Conservation (phyloP, 2,888 invertebrate genomes). For the Lutraria lutraria region DNA sequence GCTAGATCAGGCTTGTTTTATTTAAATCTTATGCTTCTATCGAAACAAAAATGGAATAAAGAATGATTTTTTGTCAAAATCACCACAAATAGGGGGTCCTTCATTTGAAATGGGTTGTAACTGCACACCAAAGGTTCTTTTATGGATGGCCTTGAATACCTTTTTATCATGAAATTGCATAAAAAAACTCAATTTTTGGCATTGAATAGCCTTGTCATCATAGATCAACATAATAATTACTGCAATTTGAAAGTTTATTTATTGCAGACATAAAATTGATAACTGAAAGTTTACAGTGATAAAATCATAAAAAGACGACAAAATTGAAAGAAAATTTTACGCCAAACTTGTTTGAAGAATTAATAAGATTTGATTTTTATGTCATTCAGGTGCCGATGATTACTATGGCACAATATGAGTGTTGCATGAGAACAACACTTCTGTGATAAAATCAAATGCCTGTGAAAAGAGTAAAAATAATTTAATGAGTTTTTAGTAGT, state of each 20-base stretch:
- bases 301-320: conserved; percentile 9
- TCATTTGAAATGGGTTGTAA: too few species aligned
- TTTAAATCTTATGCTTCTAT: too few species aligned
- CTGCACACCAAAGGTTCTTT: too few species aligned
- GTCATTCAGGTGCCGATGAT: not conserved
- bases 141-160: too few species aligned
- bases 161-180: not conserved
- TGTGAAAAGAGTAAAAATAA: conserved; percentile 6
- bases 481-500: not conserved
- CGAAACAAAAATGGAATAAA: too few species aligned
- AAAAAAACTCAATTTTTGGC: not conserved
- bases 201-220: not conserved
- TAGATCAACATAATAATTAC: conserved; percentile 10
- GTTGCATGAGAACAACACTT: not conserved
- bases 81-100: too few species aligned
- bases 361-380: not conserved
- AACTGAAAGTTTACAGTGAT: conserved; percentile 22
- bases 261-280: conserved; percentile 26
- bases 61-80: too few species aligned
- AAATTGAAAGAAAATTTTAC: conserved; percentile 9
- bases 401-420: not conserved
- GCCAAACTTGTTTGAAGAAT: not conserved
- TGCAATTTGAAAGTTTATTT: conserved; percentile 24
- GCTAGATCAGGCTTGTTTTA: too few species aligned
- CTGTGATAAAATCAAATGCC: not conserved